phyloP scores from a whole-genome alignment of 2,113 vertebrate genomes.

The Pelecanoides urinatrix region DNA sequence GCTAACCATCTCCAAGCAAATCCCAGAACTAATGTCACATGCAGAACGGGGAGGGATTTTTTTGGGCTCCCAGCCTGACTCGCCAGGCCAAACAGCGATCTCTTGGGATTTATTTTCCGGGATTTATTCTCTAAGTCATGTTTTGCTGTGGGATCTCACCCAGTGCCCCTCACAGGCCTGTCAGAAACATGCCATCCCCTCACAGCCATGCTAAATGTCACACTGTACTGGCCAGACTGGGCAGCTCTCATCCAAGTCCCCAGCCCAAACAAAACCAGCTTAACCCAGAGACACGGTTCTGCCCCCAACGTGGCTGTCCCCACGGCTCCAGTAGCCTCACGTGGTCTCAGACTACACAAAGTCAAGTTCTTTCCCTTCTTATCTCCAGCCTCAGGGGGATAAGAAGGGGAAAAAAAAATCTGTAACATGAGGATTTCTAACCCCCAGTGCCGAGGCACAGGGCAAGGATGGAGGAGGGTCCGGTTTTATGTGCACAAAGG shows the following conservation, averaged over 20 bases:
- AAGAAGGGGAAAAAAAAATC: neutral
- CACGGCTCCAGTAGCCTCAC: neutral
- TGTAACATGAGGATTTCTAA: neutral
- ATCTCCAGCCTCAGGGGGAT: neutral
- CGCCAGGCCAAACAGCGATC: neutral
- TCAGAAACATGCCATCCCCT: neutral
- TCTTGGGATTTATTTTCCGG: neutral
- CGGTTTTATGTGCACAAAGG: neutral
- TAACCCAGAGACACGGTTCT: neutral
- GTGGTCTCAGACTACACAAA: neutral
- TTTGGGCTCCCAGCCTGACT: neutral
- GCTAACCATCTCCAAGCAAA: neutral
- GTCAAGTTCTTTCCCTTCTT: neutral
- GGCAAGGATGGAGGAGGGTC: neutral
- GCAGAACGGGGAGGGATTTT: neutral
- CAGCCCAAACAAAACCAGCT: neutral
- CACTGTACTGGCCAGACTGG: fast-evolving
- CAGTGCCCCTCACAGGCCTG: neutral
- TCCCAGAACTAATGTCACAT: neutral
- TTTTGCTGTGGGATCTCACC: neutral
- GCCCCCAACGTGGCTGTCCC: neutral
- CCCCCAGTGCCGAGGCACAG: neutral
- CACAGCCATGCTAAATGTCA: neutral
- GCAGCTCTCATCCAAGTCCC: neutral
- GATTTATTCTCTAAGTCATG: neutral